Evolutionary conservation across 2,797 vertebrate species (phyloP).

Genomic region (Dromococcyx pavoninus): DNA sequence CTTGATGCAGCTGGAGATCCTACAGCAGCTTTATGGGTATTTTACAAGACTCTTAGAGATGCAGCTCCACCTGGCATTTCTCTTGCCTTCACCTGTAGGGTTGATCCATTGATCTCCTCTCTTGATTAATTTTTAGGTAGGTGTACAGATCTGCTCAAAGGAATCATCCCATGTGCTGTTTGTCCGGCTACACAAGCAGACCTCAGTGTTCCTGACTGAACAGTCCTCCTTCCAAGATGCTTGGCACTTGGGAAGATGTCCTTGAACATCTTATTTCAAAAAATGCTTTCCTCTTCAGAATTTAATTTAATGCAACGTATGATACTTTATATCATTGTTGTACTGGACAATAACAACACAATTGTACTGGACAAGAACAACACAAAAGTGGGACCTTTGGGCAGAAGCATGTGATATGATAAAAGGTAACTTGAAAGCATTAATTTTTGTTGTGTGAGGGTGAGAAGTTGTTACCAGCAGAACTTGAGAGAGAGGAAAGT

Average conservation of each 20-base stretch:
- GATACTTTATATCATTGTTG: neutral
- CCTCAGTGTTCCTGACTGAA: neutral
- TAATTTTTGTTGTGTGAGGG: neutral
- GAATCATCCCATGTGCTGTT: fast-evolving
- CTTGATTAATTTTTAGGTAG: neutral
- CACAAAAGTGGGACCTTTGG: neutral
- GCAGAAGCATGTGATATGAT: fast-evolving
- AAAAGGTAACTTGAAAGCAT: neutral
- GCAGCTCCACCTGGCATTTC: neutral
- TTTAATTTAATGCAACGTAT: neutral
- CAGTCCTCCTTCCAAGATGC: neutral
- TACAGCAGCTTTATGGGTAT: neutral
- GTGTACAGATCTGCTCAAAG: neutral
- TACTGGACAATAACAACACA: neutral
- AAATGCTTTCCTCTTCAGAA: neutral
- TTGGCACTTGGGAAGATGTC: neutral
- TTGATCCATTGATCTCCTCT: neutral
- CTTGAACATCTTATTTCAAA: neutral
- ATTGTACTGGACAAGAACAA: neutral
- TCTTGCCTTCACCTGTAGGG: neutral
- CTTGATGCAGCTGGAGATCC: neutral
- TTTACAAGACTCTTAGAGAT: neutral
- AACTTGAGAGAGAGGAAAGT: neutral
- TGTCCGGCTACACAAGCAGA: neutral
- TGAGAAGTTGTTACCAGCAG: neutral